Evolutionary conservation across 1,140 invertebrate species (phyloP), one percentile per base, ranked within the genome.

Genomic region (Paracyclopina nana): DNA sequence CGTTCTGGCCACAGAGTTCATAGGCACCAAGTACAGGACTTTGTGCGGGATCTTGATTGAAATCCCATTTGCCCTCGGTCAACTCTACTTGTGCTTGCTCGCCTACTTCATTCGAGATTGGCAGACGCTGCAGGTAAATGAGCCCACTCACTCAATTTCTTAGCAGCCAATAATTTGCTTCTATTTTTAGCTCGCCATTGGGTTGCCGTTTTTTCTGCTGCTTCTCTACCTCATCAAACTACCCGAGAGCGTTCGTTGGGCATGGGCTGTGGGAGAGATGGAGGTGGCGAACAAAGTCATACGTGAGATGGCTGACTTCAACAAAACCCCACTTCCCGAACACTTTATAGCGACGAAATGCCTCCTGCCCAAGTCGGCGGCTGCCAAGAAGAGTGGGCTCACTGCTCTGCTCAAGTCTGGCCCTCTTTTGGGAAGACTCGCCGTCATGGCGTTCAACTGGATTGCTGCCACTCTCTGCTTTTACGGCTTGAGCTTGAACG

Each of bases 121-220:
- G 42, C 16, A n/a, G 3, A 20, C 16, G 12, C 24, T 44, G 16
- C 42, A 44, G 24, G 16, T 44, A n/a, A n/a, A n/a, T n/a, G n/a
- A n/a, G n/a, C n/a, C n/a, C n/a, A n/a, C n/a, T n/a, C n/a, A n/a
- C n/a, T n/a, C n/a, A n/a, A n/a, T n/a, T n/a, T n/a, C n/a, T n/a
- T n/a, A n/a, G n/a, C n/a, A n/a, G n/a, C n/a, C n/a, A n/a, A n/a
- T n/a, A n/a, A n/a, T n/a, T n/a, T n/a, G n/a, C n/a, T n/a, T n/a
- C n/a, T n/a, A n/a, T n/a, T n/a, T n/a, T n/a, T n/a, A n/a, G n/a
- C n/a, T n/a, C n/a, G 34, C 20, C n/a, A 38, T 38, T 8, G 34
- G n/a, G 8, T n/a, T n/a, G 4, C 60, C 63, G 5, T 68, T 64
- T 50, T 41, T 69, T 1, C 65, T 65, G 52, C 62, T 69, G 46